Conservation (phyloP, 2,113 vertebrate genomes). For the Gymnogyps californianus region DNA sequence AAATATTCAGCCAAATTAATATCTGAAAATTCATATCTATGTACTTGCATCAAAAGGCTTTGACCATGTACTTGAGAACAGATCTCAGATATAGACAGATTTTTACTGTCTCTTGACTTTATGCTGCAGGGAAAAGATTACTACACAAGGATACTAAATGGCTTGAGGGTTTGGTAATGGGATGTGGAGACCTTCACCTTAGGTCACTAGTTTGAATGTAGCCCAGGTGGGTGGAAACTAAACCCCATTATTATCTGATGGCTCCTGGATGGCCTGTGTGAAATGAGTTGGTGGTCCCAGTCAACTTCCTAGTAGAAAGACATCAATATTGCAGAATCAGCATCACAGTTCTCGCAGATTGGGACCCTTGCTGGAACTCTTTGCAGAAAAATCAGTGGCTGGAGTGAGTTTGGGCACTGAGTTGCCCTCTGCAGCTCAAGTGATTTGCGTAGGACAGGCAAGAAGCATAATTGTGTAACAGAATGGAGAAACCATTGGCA, state of each 20-base stretch:
- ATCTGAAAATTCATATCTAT: neutral
- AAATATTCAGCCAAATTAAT: conserved; percentile 1
- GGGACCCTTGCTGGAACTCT: neutral
- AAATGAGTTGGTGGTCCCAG: conserved; percentile 56
- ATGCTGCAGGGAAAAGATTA: neutral
- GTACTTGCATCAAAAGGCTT: neutral
- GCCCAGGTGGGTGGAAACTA: conserved; percentile 59
- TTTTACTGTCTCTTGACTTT: conserved; percentile 22
- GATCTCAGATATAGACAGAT: neutral
- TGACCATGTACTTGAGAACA: neutral
- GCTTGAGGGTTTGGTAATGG: conserved; percentile 45
- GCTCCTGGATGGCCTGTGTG: conserved; percentile 32
- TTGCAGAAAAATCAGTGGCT: neutral
- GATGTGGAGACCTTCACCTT: conserved; percentile 64
- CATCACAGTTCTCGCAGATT: neutral
- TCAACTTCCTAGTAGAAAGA: neutral
- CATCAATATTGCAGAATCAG: neutral
- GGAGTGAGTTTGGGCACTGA: neutral
- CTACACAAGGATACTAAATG: neutral
- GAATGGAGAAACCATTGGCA: neutral
- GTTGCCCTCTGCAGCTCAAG: neutral
- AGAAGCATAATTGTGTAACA: neutral
- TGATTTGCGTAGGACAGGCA: neutral
- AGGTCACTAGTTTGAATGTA: conserved; percentile 54
- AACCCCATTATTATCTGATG: conserved; percentile 56